Evolutionary conservation across 2,113 vertebrate genomes (phyloP), one percentile per base, ranked within the genome.

Genomic region (Stigmatopora nigra): DNA sequence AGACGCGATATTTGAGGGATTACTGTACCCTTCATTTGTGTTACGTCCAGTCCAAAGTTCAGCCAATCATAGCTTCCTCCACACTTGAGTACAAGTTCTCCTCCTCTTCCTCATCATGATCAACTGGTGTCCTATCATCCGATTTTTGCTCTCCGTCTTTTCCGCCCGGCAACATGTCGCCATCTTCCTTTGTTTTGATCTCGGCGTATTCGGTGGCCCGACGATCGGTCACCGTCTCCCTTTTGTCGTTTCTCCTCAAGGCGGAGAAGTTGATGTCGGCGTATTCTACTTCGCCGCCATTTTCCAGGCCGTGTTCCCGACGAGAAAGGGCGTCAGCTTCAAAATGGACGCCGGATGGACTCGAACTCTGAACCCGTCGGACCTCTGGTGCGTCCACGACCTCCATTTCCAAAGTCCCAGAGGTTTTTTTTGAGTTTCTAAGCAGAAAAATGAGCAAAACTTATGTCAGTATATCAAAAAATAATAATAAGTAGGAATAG

Each of bases 171-270:
- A 7, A 22, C 22, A 14, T 6, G 19, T 20, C 41, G 2, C n/a
- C 59, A 15, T 61, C 16, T 5, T 7, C 25, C 35, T 64, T 68
- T 19, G 7, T 67, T 61, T 80, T 84, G 55, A 90, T 84, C 70
- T 89, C 87, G 25, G 88, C 84, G 0, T 90, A 90, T 35, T 88
- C 88, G 0, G 58, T 51, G 2, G 1, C 47, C 5, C 69, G 55
- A 9, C 6, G 47, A 0, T 15, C 46, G 0, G 36, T 8, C 15
- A 17, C 13, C 4, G 36, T 38, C 46, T 55, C 66, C 3, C 17
- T 11, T 7, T 61, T 4, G 19, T 41, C 7, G 56, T 47, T 71
- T 0, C 49, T 64, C 14, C 72, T 78, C 62, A 84, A 1, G 31
- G 41, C 36, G 1, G 71, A 79, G 63, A 84, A 85, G 72, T 87